A percentile compares a stretch with the other conserved stretches of the same genome.
Evolutionary conservation across 2,797 vertebrate species (phyloP).

Genomic region (Mormyrus proboscirostris): DNA sequence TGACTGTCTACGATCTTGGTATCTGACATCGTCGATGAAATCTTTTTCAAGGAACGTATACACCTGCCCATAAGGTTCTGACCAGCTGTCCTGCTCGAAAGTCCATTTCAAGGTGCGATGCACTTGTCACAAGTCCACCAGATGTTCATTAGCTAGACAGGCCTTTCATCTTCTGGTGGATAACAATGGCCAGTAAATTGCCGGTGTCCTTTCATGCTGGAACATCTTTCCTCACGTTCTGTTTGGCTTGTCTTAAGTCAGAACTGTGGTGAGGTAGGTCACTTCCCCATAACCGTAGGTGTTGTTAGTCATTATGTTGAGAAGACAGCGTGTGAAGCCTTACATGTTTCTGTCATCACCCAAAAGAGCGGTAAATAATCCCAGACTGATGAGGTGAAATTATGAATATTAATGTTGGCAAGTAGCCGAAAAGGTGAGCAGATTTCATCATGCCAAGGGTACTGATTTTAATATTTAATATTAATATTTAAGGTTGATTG

Average conservation of each 20-base stretch:
- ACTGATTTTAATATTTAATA: neutral
- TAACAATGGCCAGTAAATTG: conserved; percentile 60
- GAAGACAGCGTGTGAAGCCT: neutral
- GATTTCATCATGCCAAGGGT: neutral
- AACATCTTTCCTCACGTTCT: conserved; percentile 35
- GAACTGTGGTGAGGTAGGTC: neutral
- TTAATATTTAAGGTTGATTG: neutral
- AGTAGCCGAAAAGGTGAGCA: neutral
- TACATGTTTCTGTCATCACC: conserved; percentile 7
- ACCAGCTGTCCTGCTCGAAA: conserved; percentile 61
- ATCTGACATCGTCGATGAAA: neutral
- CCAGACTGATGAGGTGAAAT: conserved; percentile 6
- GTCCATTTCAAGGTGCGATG: conserved; percentile 55
- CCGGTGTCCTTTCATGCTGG: conserved; percentile 58
- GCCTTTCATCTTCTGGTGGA: conserved; percentile 68
- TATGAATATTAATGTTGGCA: neutral
- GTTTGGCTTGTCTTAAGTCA: neutral
- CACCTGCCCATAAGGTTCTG: conserved; percentile 56
- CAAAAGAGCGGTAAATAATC: neutral
- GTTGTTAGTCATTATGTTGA: neutral
- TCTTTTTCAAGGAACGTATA: conserved; percentile 52
- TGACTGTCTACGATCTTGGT: neutral
- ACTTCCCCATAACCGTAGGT: neutral
- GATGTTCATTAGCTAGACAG: conserved; percentile 69
- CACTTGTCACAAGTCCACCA: conserved; percentile 58